Evolutionary conservation across 2,113 vertebrate genomes (phyloP), one percentile per base, ranked within the genome.

Genomic region (Callipepla squamata): DNA sequence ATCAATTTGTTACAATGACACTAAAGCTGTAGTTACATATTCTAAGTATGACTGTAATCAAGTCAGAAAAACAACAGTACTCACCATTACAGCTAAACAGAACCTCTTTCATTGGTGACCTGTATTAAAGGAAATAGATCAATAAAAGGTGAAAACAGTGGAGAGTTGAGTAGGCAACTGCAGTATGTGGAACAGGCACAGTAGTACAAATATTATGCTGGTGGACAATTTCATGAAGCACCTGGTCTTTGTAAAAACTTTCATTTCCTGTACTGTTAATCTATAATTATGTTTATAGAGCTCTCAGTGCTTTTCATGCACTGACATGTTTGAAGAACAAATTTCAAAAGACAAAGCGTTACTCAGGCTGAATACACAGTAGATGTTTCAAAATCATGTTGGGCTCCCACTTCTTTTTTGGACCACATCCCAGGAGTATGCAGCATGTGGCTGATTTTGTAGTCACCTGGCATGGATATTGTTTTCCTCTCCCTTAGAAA

Each of bases 11-110:
- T 78, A 17, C 83, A 77, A 4, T 53, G 8, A 87, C 25, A 66
- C 6, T 36, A 23, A 89, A 75, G 22, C 44, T 62, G 3, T 22
- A 75, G 38, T n/a, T 38, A 67, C 13, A 38, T 88, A 76, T 40
- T 86, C 34, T 57, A 80, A 70, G 10, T 80, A 7, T 65, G 20
- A 72, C 28, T 92, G 7, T 53, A 79, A 74, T 61, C 32, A 80
- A 67, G 42, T 44, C 42, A 83, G 30, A 38, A 28, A 91, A 69
- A 58, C 4, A 72, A 2, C 58, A 73, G 80, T 74, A 96, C 93
- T 96, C 63, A 91, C 89, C 50, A 23, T 65, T 18, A 53, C 19
- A 53, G 47, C n/a, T 95, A 95, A 85, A 94, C n/a, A 78, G 93
- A 95, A 84, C 62, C 67, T 88, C 30, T 84, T 93, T 93, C 73